These are phyloP conservation scores for Drosophila ohnishii DNA, from an alignment of 1,140 invertebrate species.

Conservation along the genomic window DNA sequence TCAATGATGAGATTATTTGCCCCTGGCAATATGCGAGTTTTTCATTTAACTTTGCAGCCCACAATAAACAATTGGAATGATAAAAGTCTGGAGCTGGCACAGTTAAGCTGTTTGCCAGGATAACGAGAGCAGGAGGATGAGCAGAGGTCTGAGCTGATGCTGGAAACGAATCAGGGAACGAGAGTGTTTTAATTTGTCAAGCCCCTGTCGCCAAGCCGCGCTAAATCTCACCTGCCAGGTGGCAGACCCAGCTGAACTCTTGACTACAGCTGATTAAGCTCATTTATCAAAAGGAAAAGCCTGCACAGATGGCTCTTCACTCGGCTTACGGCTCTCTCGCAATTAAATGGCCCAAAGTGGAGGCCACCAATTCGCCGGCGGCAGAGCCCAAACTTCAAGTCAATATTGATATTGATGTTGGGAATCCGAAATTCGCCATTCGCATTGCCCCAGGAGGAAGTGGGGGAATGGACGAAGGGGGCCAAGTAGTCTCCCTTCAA, in stretches of 20 bases:
- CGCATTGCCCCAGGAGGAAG: neutral
- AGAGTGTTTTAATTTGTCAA: conserved; percentile 43
- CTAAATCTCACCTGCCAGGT: conserved; percentile 20
- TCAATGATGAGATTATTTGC: conserved; percentile 23
- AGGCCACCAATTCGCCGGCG: conserved; percentile 19
- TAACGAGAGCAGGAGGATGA: no score
- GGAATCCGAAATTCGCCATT: conserved; percentile 44
- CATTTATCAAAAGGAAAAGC: conserved; percentile 54
- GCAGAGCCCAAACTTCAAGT: conserved; percentile 31
- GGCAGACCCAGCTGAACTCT: conserved; percentile 23
- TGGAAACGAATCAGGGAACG: neutral
- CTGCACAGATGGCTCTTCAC: conserved; percentile 1
- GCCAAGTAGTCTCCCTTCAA: neutral
- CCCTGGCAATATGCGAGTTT: conserved; percentile 14
- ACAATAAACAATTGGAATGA: conserved; percentile 16
- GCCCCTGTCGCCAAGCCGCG: conserved; percentile 5
- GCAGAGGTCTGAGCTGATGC: neutral
- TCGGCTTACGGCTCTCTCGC: neutral
- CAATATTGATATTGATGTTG: conserved; percentile 63
- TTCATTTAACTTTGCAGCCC: conserved; percentile 23
- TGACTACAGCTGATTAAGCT: conserved; percentile 69
- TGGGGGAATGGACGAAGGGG: neutral
- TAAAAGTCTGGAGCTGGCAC: conserved; percentile 3
- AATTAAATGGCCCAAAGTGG: conserved; percentile 31
- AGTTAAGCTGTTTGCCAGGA: conserved; percentile 8